These are phyloP conservation scores for Globia sparganii DNA, from an alignment of 2,888 invertebrate genomes.

Conservation along the genomic window DNA sequence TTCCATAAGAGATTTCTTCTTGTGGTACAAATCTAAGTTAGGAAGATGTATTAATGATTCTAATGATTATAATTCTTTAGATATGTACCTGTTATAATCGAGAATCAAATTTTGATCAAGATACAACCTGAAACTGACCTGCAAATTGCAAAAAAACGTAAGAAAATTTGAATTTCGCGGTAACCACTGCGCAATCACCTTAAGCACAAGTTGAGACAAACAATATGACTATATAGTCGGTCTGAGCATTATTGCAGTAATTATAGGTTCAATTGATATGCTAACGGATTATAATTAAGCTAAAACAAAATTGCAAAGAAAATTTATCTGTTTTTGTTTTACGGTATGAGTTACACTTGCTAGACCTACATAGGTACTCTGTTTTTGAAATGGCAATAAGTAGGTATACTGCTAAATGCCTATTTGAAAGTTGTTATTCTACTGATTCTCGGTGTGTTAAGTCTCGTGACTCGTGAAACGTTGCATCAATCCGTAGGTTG, in stretches of 20 bases:
- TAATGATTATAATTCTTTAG: no score
- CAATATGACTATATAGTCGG: neutral
- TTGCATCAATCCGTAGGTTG: neutral
- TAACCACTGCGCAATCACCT: no score
- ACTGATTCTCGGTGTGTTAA: neutral
- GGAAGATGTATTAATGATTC: no score
- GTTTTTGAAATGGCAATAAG: no score
- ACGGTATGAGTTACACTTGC: neutral
- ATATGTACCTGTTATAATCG: no score
- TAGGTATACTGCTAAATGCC: neutral
- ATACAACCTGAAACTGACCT: no score
- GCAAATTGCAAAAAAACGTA: no score
- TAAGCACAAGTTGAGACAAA: neutral
- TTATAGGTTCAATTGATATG: neutral
- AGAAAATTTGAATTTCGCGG: no score
- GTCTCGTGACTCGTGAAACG: neutral
- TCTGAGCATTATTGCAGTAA: neutral
- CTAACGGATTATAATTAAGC: neutral
- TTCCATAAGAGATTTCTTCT: no score
- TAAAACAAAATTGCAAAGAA: neutral
- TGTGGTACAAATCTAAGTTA: no score
- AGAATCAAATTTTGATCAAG: no score
- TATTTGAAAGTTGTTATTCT: neutral
- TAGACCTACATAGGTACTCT: neutral
- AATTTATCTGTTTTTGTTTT: neutral